Conservation (phyloP, 1,140 invertebrate genomes). For the honey bee (Apis mellifera) region DNA sequence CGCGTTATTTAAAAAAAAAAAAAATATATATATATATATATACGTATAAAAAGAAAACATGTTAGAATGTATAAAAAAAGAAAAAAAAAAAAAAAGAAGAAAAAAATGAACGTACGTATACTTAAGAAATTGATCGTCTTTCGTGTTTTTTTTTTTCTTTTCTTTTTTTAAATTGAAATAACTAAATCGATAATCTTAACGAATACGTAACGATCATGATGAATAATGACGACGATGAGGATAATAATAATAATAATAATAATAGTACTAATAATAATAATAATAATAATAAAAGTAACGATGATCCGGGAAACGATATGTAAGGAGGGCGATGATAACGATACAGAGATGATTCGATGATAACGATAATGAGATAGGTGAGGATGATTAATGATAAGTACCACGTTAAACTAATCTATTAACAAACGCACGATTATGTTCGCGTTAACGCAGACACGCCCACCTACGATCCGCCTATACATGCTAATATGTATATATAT, state of each 20-base stretch:
- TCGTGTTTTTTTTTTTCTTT: not conserved
- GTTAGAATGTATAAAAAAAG: not conserved
- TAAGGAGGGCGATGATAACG: constrained; percentile 16
- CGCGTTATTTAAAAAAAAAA: constrained; percentile 3
- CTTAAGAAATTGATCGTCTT: constrained; percentile 12
- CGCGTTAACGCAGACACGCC: constrained; percentile 16
- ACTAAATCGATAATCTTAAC: constrained; percentile 7
- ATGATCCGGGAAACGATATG: not conserved
- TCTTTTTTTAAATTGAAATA: not conserved
- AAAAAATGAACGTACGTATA: not conserved
- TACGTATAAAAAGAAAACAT: not conserved
- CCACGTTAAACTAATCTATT: constrained; percentile 42
- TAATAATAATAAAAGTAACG: not conserved
- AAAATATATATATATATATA: too few species aligned
- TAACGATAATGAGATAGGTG: constrained; percentile 24
- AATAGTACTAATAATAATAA: not conserved
- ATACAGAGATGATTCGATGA: constrained; percentile 30
- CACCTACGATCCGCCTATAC: not conserved
- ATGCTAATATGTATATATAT: not conserved
- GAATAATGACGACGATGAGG: not conserved
- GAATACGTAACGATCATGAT: constrained; percentile 5
- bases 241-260: not conserved
- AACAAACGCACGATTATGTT: constrained; percentile 42
- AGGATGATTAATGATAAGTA: constrained; percentile 46
- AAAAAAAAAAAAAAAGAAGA: not conserved